Conservation (phyloP, 2,888 invertebrate genomes). For the Lochmaea crataegi region DNA sequence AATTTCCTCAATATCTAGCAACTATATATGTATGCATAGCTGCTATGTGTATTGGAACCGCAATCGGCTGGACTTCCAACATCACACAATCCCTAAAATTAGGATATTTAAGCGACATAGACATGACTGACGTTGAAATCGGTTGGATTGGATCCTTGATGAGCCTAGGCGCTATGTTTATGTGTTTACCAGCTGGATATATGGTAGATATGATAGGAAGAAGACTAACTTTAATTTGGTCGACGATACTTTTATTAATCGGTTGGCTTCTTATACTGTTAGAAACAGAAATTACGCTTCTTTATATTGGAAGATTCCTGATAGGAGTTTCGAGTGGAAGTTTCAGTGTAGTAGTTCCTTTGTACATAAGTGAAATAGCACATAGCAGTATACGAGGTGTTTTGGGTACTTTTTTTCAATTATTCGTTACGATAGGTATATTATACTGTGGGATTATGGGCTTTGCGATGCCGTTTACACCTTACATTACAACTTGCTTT, state of each 20-base stretch:
- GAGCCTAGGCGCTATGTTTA: conserved; percentile 76
- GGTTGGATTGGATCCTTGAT: conserved; percentile 78
- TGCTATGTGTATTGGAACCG: conserved; percentile 78
- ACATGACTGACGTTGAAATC: conserved; percentile 66
- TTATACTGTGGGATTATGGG: conserved; percentile 79
- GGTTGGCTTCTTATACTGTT: conserved; percentile 79
- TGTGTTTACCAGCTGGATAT: conserved; percentile 77
- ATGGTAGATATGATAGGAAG: conserved; percentile 77
- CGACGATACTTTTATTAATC: conserved; percentile 73
- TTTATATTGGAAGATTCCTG: conserved; percentile 73
- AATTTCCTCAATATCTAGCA: conserved; percentile 23
- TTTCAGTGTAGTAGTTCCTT: conserved; percentile 82
- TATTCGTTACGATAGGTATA: conserved; percentile 84
- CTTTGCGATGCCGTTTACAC: conserved; percentile 68
- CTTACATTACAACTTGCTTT: conserved; percentile 73
- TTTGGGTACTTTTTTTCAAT: conserved; percentile 84
- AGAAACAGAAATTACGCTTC: conserved; percentile 70
- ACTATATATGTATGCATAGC: conserved; percentile 66
- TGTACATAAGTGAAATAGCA: conserved; percentile 85
- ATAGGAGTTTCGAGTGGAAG: conserved; percentile 80
- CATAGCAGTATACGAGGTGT: conserved; percentile 83
- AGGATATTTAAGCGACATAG: conserved; percentile 68
- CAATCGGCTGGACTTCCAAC: conserved; percentile 81
- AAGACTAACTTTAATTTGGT: conserved; percentile 73
- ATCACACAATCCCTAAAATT: conserved; percentile 64